phyloP scores from a whole-genome alignment of 2,113 vertebrate species.

The Azemiops feae region DNA sequence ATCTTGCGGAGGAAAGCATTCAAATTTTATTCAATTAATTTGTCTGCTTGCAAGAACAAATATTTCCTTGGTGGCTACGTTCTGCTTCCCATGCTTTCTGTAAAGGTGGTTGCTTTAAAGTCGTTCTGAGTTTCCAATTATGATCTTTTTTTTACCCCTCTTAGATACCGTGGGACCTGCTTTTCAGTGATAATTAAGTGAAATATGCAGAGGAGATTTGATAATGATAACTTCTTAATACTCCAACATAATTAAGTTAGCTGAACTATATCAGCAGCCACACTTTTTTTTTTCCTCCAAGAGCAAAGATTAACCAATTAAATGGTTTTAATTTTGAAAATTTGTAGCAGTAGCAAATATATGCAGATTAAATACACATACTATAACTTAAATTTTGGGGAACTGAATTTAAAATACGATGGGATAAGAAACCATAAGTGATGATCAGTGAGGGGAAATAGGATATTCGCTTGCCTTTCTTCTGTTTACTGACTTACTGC shows the following conservation, averaged over 20 bases:
- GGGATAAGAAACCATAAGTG: neutral
- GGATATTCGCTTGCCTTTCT: neutral
- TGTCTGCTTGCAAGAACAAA: slow-evolving; percentile 43
- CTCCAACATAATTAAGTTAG: slow-evolving; percentile 40
- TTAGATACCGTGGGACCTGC: slow-evolving; percentile 32
- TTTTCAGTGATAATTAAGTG: slow-evolving; percentile 47
- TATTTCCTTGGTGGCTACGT: slow-evolving; percentile 24
- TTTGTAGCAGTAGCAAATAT: neutral
- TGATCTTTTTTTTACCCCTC: neutral
- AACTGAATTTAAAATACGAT: neutral
- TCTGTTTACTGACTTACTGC: slow-evolving; percentile 34
- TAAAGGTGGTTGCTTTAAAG: neutral
- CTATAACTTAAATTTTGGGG: neutral
- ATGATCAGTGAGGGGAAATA: slow-evolving; percentile 15
- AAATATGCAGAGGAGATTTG: neutral
- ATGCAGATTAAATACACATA: neutral
- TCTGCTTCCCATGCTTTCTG: neutral
- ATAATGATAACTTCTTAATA: slow-evolving; percentile 35
- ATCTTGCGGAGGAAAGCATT: slow-evolving; percentile 34
- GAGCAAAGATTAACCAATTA: slow-evolving; percentile 16
- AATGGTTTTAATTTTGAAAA: neutral
- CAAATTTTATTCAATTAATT: slow-evolving; percentile 49
- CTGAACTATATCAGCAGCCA: neutral
- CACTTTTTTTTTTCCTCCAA: slow-evolving; percentile 4
- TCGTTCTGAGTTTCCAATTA: slow-evolving; percentile 29